Evolutionary conservation across 1,140 invertebrate genomes (phyloP), one percentile per base, ranked within the genome.

Genomic region (Steinernema feltiae): DNA sequence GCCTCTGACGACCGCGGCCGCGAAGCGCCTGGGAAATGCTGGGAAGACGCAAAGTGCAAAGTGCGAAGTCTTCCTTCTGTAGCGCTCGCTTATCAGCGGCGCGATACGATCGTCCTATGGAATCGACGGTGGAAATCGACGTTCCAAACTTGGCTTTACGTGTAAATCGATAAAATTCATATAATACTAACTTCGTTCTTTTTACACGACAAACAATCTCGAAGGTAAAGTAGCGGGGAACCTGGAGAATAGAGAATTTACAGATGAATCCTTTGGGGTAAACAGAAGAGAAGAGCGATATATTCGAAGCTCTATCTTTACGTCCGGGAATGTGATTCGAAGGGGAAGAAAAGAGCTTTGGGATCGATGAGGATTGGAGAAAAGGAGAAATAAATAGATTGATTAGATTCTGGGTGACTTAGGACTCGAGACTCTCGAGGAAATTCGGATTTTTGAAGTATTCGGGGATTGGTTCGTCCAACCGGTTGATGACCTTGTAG

Each of bases 371-470:
- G 35, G 35, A 41, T 7, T 7, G 35, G 18, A 18, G 35, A 41
- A 7, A 41, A 7, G 35, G 35, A 18, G 35, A 41, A 41, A 41
- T 41, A 18, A 41, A 41, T 41, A 41, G 35, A 41, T 41, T 41
- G 7, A 41, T n/a, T n/a, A n/a, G n/a, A n/a, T n/a, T n/a, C n/a
- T n/a, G n/a, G 18, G 35, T 41, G 35, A 41, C 15, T 48, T 77
- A 76, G 7, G 76, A 35, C 91, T 96, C 95, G 79, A 99, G 91
- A 88, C 97, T 94, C 88, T 98, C 95, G 87, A 99, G 91, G 90
- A 99, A 99, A 90, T 98, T 96, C 53, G 95, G 94, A 81, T 93
- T 94, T 89, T 99, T 98, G 91, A 99, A 99, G 90, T 97, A 98
- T 87, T 99, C 97, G 75, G 97, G 97, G 79, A 99, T 94, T 48